A percentile compares a stretch with the other conserved stretches of the same genome.
These are phyloP conservation scores for Augochlora pura DNA, from an alignment of 1,140 invertebrate genomes.

Conservation along the genomic window DNA sequence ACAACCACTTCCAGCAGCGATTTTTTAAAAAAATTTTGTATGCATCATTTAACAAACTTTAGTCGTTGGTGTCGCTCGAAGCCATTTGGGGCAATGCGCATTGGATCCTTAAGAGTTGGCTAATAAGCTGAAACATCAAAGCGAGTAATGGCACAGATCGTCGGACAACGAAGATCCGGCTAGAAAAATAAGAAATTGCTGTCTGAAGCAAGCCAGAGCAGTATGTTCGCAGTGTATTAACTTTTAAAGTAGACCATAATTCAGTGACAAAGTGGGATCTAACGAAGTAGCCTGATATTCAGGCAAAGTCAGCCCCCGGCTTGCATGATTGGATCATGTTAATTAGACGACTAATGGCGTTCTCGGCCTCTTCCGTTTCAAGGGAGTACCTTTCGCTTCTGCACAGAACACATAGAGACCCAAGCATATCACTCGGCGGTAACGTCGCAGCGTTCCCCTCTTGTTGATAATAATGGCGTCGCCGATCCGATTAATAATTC, in stretches of 20 bases:
- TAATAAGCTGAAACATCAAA: too few relatives aligned
- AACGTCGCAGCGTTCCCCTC: conserved; percentile 6
- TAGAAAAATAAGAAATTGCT: not conserved
- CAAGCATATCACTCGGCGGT: not conserved
- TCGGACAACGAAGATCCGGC: too few relatives aligned
- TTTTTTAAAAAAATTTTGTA: too few relatives aligned
- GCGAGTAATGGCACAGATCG: not conserved
- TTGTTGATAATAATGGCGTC: conserved; percentile 28
- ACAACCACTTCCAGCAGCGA: too few relatives aligned
- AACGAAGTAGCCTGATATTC: conserved; percentile 22
- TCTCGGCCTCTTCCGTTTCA: conserved; percentile 5
- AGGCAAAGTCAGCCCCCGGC: not conserved
- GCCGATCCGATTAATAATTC: conserved; percentile 36
- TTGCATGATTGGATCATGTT: conserved; percentile 49
- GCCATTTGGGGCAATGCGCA: too few relatives aligned
- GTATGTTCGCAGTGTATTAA: not conserved
- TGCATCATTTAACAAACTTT: too few relatives aligned
- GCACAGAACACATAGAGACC: not conserved
- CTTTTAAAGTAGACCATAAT: conserved; percentile 3
- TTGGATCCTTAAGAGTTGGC: too few relatives aligned
- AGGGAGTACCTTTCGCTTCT: conserved; percentile 28
- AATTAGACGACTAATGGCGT: conserved; percentile 50
- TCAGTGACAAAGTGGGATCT: not conserved
- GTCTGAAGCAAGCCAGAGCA: not conserved
- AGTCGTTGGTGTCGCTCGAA: too few relatives aligned